phyloP scores from a whole-genome alignment of 2,797 vertebrate genomes.

The Cirrhinus mrigala region DNA sequence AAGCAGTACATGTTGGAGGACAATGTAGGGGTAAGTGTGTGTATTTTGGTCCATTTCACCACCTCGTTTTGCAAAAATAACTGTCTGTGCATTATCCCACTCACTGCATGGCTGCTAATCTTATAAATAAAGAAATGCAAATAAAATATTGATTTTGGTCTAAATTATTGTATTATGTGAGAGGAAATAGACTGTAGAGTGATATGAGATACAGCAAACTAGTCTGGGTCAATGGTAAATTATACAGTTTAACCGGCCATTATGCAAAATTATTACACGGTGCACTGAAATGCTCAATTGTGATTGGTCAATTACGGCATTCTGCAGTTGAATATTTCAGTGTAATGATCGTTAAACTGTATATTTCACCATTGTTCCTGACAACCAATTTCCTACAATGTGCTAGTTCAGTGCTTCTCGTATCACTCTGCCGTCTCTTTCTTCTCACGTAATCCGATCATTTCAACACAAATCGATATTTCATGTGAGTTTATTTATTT shows the following conservation, averaged over 20 bases:
- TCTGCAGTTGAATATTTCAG: neutral
- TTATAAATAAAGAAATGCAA: neutral
- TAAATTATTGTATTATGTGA: neutral
- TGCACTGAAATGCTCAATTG: neutral
- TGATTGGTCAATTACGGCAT: neutral
- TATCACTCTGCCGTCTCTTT: neutral
- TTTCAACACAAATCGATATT: constrained; percentile 3
- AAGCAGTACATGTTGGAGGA: constrained; percentile 91
- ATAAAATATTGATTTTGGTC: neutral
- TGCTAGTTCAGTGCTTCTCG: constrained; percentile 7
- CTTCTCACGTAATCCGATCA: neutral
- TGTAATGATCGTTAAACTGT: neutral
- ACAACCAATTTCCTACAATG: constrained; percentile 23
- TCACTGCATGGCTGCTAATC: neutral
- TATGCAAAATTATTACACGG: neutral
- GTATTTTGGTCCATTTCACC: constrained; percentile 5
- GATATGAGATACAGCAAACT: neutral
- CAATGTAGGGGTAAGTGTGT: constrained; percentile 85
- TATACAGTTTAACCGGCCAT: neutral
- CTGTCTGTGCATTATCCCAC: neutral
- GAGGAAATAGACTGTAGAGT: neutral
- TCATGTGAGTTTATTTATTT: constrained; percentile 21
- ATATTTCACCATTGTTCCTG: constrained; percentile 10
- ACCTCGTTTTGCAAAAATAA: neutral
- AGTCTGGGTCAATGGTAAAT: neutral